Conservation (phyloP, 1,140 invertebrate species). For the Himalopsyche phryganea region DNA sequence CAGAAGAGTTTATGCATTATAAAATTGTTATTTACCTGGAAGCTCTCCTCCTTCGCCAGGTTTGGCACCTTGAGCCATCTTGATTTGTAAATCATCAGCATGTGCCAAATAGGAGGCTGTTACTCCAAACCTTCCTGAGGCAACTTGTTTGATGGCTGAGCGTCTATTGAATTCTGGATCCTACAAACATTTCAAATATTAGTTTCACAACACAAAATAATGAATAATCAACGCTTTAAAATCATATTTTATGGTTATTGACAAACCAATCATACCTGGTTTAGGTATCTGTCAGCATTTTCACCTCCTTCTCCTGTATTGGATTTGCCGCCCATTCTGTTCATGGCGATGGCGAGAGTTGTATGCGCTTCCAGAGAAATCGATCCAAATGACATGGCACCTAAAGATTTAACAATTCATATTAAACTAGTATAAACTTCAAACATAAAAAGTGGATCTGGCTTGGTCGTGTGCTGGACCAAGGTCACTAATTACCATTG, state of each 20-base stretch:
- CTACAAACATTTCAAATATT: constrained; percentile 41
- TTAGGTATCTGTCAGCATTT: constrained; percentile 81
- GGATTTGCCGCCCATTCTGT: constrained; percentile 90
- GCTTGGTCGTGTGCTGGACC: too few species aligned
- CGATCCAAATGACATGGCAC: constrained; percentile 60
- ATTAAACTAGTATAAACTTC: background rate
- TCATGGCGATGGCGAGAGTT: constrained; percentile 96
- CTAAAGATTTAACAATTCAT: constrained; percentile 34
- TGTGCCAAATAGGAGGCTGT: constrained; percentile 95
- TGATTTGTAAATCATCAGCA: constrained; percentile 95
- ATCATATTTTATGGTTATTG: too few species aligned
- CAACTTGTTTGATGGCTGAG: constrained; percentile 89
- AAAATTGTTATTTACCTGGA: constrained; percentile 64
- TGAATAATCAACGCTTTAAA: too few species aligned
- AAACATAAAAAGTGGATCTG: too few species aligned
- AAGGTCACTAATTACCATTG: background rate
- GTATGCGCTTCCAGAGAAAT: constrained; percentile 86
- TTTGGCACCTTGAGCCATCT: constrained; percentile 98
- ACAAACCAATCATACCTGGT: constrained; percentile 43
- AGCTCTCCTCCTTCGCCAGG: constrained; percentile 94
- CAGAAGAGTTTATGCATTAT: constrained; percentile 1
- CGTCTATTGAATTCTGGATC: constrained; percentile 75
- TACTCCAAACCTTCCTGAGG: constrained; percentile 96
- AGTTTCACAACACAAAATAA: too few species aligned
- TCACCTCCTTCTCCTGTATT: constrained; percentile 96